Evolutionary conservation across 2,797 vertebrate species (phyloP).

Genomic region (Chloroceryle inda): DNA sequence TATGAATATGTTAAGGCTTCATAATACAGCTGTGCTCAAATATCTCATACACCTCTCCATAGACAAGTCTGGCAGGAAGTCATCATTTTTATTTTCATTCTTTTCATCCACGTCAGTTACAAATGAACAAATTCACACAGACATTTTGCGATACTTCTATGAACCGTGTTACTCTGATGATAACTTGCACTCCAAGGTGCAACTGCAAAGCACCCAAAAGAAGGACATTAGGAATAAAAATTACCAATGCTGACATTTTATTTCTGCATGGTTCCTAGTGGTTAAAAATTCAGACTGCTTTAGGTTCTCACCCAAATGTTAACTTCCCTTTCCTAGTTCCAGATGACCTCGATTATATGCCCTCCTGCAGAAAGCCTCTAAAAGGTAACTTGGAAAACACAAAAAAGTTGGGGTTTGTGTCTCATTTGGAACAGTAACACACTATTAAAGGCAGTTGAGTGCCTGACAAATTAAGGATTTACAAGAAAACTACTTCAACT

Average conservation of each 20-base stretch:
- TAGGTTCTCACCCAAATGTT: background rate
- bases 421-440: background rate
- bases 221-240: background rate
- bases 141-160: background rate
- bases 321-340: background rate
- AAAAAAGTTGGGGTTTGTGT: background rate
- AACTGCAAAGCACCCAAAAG: background rate
- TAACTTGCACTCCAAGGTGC: background rate
- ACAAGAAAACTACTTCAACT: background rate
- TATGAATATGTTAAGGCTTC: background rate
- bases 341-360: background rate
- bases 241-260: background rate
- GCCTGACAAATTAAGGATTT: background rate
- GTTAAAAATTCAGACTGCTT: background rate
- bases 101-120: background rate
- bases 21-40: conserved; percentile 9
- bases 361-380: background rate
- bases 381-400: background rate
- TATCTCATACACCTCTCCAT: background rate
- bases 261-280: background rate
- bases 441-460: background rate
- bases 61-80: background rate
- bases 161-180: background rate
- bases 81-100: background rate
- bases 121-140: background rate